phyloP scores from a whole-genome alignment of 1,140 invertebrate genomes.

The Hycleus phaleratus region DNA sequence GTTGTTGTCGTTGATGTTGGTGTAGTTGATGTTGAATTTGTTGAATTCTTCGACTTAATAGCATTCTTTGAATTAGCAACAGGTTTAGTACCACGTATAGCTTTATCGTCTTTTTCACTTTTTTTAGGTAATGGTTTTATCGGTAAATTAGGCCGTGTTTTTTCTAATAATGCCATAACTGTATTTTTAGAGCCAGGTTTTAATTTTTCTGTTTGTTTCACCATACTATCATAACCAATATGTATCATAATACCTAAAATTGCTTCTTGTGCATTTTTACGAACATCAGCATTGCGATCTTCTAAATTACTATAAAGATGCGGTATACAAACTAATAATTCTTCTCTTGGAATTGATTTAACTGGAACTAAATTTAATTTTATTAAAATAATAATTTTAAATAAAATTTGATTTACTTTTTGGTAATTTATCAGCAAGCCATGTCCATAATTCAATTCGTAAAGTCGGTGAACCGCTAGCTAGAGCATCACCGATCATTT shows the following conservation, averaged over 20 bases:
- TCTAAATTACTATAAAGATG: slow-evolving; percentile 77
- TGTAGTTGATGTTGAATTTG: background rate
- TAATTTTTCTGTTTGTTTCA: slow-evolving; percentile 68
- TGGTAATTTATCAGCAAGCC: slow-evolving; percentile 76
- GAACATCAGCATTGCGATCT: slow-evolving; percentile 84
- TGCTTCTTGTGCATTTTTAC: slow-evolving; percentile 83
- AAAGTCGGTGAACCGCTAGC: slow-evolving; percentile 76
- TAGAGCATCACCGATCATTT: slow-evolving; percentile 81
- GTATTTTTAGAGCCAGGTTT: slow-evolving; percentile 82
- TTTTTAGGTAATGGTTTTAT: slow-evolving; percentile 67
- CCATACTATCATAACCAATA: slow-evolving; percentile 76
- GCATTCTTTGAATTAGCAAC: slow-evolving; percentile 32
- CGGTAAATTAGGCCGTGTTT: slow-evolving; percentile 75
- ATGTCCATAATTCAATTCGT: slow-evolving; percentile 71
- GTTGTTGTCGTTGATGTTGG: slow-evolving; percentile 3
- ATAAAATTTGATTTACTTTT: slow-evolving; percentile 44
- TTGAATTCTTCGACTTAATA: slow-evolving; percentile 28
- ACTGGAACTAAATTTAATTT: slow-evolving; percentile 45
- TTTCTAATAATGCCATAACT: slow-evolving; percentile 74
- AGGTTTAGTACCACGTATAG: slow-evolving; percentile 40
- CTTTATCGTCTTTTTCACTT: slow-evolving; percentile 39
- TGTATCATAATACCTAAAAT: slow-evolving; percentile 90
- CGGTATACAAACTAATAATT: slow-evolving; percentile 70
- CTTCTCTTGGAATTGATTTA: slow-evolving; percentile 71
- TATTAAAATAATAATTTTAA: background rate